Evolutionary conservation across 2,113 vertebrate species (phyloP), one percentile per base, ranked within the genome.

Genomic region (Uropsilus gracilis): DNA sequence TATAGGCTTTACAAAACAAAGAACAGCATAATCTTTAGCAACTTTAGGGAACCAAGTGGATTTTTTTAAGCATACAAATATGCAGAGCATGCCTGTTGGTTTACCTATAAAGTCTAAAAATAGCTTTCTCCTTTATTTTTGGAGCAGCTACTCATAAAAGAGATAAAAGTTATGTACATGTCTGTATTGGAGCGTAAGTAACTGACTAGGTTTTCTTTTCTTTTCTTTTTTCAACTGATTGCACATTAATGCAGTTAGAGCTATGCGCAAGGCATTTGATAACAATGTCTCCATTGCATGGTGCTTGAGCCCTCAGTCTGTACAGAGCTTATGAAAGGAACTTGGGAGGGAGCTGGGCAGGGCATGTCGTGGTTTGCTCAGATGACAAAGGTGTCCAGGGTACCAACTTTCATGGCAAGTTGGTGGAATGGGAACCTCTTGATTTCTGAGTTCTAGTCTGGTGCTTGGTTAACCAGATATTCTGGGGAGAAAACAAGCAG

Each of bases 31-130:
- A 84, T 94, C 93, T 72, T 72, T 39, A 59, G 46, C 20, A 53
- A 94, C 69, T 18, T 78, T 61, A 89, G 55, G 50, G 83, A 87
- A 87, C 91, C 87, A 63, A 95, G 91, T 64, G 46, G 61, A 59
- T 76, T 94, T 95, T 80, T 94, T 88, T 57, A 75, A 83, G 50
- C 83, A 22, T 91, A 44, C 89, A 97, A 95, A 64, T 96, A 94
- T 95, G 95, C 80, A 24, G 53, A 90, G 84, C 71, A 69, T 89
- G 91, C 84, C 90, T 95, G 48, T 57, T 72, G 66, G 87, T 95
- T 96, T 96, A 96, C 95, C 91, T 97, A 89, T 46, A 50, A 73
- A 73, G 55, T 72, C 92, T 97, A 95, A 95, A 95, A 96, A 95
- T 97, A 94, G 76, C 28, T n/a, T 89, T 80, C 5, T 37, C 61